Base-by-base conservation (phyloP, 2,113 vertebrate genomes). In the Drymodes brunneopygia region DNA sequence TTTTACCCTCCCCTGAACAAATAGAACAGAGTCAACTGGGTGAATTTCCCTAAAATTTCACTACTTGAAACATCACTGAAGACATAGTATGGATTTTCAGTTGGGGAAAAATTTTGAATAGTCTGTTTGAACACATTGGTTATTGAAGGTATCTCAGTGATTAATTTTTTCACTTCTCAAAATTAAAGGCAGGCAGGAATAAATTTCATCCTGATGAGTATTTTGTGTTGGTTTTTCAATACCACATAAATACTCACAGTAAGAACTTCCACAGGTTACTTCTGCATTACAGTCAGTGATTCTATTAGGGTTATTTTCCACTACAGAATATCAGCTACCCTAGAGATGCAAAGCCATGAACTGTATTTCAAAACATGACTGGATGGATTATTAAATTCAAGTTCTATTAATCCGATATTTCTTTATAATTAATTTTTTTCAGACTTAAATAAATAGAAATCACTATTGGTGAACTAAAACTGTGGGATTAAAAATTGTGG, bases 101-200 rank as follows among this genome's bases (percentile, higher is more conserved):
- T 7, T 18, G 5, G 2, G 12, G 3, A 2, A 12, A 81, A 65
- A 36, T 85, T 83, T 53, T 66, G 15, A 72, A 33, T 11, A 28
- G 4, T 44, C 3, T 15, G 1, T 70, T 90, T 78, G 73, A 42
- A 56, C 38, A 15, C 8, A 10, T 7, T 78, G 20, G 20, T 42
- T 79, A 15, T 51, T 62, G 20, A 58, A 79, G 2, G 8, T 86
- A 54, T 11, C 3, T 58, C 33, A 64, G 15, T 35, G 22, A n/a
- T 58, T 40, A 12, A 15, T 24, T 73, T 95, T 75, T 78, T 74
- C 35, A n/a, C 28, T 56, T 11, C 4, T 95, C n/a, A 23, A 83
- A 77, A 35, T 67, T 80, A 50, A 33, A 4, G 3, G 4, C 0
- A 1, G 15, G 11, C 0, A 1, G 15, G 11, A 67, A 77, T 47